Evolutionary conservation across 2,797 vertebrate species (phyloP), one percentile per base, ranked within the genome.

Genomic region (Alectoris magna): DNA sequence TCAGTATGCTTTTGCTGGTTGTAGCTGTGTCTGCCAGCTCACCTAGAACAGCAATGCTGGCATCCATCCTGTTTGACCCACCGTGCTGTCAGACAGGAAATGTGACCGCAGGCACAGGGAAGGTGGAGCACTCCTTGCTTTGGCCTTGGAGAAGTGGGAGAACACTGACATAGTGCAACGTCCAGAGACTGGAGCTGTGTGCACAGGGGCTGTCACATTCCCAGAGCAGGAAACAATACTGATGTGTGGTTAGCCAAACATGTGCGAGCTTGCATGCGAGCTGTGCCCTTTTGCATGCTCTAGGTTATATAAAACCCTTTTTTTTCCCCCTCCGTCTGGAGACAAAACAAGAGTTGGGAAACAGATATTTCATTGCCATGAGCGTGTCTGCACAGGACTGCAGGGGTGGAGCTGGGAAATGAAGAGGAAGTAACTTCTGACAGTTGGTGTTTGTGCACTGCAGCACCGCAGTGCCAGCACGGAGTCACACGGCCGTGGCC

Each of bases 261-360:
- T 84, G 80, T 58, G 46, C 19, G 71, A 87, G 55, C 91, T 67
- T 71, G 85, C 55, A 7, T 1, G 1, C 1, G 0, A n/a, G 36
- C 53, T 53, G 31, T 75, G 84, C 36, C 72, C 86, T 85, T 68
- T 34, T 51, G 41, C 31, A 1, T 43, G 62, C 85, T 90, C 43
- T 69, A 44, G 62, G 71, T 94, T 95, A 90, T 56, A 70, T 85
- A 93, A 92, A 84, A 10, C 1, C 0, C 8, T 2, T 36, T 39
- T 56, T 49, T 49, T 48, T 17, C 19, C 14, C 22, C 12, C 17
- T 34, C 46, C 31, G 36, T 49, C 29, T 62, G 56, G 85, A 90
- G 91, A 94, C 88, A 93, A 92, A 96, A 76, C 69, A 84, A 53
- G 69, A 83, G 46, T 83, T 92, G 91, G 88, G 92, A 83, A 96